Conservation (phyloP, 2,113 vertebrate genomes). For the Strix aluco region DNA sequence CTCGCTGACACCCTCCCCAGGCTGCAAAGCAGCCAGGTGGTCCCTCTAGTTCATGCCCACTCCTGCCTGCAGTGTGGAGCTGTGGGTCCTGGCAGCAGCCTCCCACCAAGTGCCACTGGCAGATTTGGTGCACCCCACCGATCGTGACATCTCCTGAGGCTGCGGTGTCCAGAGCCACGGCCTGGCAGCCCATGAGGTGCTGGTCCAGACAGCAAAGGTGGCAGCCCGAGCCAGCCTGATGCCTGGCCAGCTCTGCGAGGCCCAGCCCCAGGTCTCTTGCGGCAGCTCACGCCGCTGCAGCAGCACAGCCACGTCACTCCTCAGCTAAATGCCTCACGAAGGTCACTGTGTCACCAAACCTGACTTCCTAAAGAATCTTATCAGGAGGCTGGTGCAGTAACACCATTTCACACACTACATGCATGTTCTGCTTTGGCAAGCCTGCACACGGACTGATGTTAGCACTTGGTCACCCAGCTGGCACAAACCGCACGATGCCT, state of each 20-base stretch:
- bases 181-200: rapidly evolving
- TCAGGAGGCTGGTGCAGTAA: not conserved
- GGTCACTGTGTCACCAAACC: not conserved
- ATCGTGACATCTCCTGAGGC: not conserved
- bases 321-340: rapidly evolving
- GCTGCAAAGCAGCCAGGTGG: not conserved
- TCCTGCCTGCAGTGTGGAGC: not conserved
- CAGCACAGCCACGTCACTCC: not conserved
- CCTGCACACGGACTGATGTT: rapidly evolving
- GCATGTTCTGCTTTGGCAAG: not conserved
- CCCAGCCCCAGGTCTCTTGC: not conserved
- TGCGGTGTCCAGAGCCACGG: not conserved
- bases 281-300: rapidly evolving
- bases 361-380: not conserved
- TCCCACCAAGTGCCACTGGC: not conserved
- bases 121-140: not conserved
- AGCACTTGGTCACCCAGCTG: not conserved
- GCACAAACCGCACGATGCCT: not conserved
- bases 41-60: not conserved
- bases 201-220: not conserved
- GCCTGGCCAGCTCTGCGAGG: not conserved
- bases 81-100: not conserved
- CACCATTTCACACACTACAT: not conserved
- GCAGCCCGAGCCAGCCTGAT: rapidly evolving
- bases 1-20: not conserved